Evolutionary conservation across 2,797 vertebrate genomes (phyloP).

Genomic region (Acipenser transmontanus): DNA sequence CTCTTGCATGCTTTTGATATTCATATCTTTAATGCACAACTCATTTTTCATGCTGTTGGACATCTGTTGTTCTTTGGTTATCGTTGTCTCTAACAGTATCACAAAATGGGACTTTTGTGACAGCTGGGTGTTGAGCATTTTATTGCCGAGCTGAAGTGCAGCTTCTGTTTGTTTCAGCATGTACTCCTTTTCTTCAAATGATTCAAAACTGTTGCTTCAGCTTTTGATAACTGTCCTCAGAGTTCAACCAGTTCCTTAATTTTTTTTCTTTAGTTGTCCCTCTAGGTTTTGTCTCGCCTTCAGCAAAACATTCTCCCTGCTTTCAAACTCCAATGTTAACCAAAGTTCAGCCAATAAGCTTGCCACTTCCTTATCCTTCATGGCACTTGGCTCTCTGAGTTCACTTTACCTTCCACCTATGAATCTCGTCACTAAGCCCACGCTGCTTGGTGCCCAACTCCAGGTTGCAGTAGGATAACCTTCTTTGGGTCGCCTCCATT

Average conservation of each 20-base stretch:
- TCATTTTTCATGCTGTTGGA: neutral
- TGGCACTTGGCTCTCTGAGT: neutral
- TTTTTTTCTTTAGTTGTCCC: conserved; percentile 14
- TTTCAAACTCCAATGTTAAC: conserved; percentile 5
- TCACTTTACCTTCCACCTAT: conserved; percentile 15
- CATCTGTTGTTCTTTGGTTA: conserved; percentile 8
- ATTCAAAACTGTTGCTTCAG: conserved; percentile 12
- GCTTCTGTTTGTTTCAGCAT: neutral
- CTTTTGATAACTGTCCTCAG: neutral
- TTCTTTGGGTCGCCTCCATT: conserved; percentile 18
- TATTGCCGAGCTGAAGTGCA: conserved; percentile 4
- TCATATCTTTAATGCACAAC: conserved; percentile 4
- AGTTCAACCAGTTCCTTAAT: conserved; percentile 11
- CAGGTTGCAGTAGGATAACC: conserved; percentile 5
- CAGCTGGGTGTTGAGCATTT: conserved; percentile 1
- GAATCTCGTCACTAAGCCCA: conserved; percentile 14
- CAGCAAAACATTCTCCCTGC: conserved; percentile 4
- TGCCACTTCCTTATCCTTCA: conserved; percentile 13
- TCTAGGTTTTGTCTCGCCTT: conserved; percentile 11
- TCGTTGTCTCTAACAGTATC: neutral
- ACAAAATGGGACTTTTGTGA: conserved; percentile 10
- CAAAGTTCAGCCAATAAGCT: conserved; percentile 10
- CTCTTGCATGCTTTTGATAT: conserved; percentile 5
- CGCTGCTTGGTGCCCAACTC: conserved; percentile 11
- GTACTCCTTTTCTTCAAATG: neutral